These are phyloP conservation scores for Barbus barbus DNA, from an alignment of 2,113 vertebrate genomes.

Conservation along the genomic window DNA sequence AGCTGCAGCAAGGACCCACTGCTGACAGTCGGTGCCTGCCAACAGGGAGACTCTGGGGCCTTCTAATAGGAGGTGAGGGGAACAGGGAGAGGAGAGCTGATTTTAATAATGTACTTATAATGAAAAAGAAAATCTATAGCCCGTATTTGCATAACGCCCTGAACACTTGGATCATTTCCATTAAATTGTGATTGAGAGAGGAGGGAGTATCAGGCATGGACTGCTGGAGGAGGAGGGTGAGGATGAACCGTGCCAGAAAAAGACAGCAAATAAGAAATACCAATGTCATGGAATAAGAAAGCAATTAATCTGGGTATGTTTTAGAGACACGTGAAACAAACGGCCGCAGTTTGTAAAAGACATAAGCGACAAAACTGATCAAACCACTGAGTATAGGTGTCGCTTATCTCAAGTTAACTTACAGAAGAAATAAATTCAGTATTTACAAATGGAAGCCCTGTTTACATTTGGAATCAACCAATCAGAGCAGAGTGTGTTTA, in stretches of 20 bases:
- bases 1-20: conserved; percentile 51
- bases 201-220: neutral
- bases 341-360: neutral
- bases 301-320: neutral
- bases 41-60: conserved; percentile 27
- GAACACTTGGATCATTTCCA: conserved; percentile 26
- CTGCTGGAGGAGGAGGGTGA: neutral
- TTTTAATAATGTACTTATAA: conserved; percentile 57
- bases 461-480: neutral
- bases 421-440: neutral
- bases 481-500: neutral
- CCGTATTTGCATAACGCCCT: conserved; percentile 47
- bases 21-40: conserved; percentile 48
- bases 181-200: conserved; percentile 40
- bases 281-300: neutral
- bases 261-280: neutral
- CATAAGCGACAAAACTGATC: neutral
- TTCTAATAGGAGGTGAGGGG: conserved; percentile 49
- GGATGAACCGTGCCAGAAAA: neutral
- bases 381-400: neutral
- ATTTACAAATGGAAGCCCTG: neutral
- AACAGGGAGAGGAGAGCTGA: conserved; percentile 40
- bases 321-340: neutral
- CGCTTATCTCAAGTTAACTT: neutral
- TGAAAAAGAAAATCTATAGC: conserved; percentile 51